phyloP scores from a whole-genome alignment of 2,113 vertebrate genomes.

The Tichodroma muraria region DNA sequence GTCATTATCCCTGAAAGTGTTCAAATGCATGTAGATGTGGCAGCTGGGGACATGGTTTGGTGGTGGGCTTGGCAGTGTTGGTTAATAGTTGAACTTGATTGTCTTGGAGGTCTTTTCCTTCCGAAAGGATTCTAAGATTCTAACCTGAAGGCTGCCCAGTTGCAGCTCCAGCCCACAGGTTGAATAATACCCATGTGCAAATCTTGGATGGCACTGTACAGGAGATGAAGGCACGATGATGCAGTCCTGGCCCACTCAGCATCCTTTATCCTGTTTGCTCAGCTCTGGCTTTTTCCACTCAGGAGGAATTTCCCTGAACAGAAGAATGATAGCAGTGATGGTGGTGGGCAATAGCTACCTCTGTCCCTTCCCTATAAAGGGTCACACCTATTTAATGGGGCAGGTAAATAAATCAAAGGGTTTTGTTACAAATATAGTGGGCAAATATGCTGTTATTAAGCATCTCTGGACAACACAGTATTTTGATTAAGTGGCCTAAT shows the following conservation, averaged over 20 bases:
- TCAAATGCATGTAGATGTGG: background rate
- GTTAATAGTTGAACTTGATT: background rate
- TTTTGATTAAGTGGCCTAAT: background rate
- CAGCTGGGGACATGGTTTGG: background rate
- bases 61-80: background rate
- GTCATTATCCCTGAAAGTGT: background rate
- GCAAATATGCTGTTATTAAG: background rate
- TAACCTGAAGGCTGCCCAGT: background rate
- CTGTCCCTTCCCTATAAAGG: background rate
- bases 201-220: background rate
- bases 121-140: background rate
- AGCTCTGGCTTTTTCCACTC: background rate
- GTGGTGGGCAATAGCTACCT: background rate
- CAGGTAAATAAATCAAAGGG: background rate
- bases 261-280: background rate
- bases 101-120: background rate
- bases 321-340: background rate
- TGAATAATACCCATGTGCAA: background rate
- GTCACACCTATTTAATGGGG: background rate
- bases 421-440: background rate
- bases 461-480: background rate
- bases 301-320: background rate
- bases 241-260: background rate
- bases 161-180: background rate
- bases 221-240: background rate